A percentile compares a stretch with the other conserved stretches of the same genome.
Evolutionary conservation across 2,888 invertebrate genomes (phyloP).

Genomic region (Blomia tropicalis): DNA sequence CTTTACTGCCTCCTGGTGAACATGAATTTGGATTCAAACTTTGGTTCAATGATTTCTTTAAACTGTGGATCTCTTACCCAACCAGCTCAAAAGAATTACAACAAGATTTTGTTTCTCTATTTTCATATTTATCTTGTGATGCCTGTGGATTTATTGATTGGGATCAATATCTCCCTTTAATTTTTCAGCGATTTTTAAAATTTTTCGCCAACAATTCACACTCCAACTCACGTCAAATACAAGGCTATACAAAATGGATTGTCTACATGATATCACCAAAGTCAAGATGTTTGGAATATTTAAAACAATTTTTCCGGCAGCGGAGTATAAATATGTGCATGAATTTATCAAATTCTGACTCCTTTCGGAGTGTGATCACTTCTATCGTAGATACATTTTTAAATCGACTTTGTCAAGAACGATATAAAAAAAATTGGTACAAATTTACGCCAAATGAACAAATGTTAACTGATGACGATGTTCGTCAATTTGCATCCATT

Average conservation of each 20-base stretch:
- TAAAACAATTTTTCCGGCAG: not conserved
- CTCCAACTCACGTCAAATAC: not conserved
- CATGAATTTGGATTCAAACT: slow-evolving; percentile 49
- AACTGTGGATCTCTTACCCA: slow-evolving; percentile 35
- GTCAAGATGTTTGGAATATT: not conserved
- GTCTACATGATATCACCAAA: not conserved
- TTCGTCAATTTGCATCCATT: not conserved
- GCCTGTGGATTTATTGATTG: slow-evolving; percentile 70
- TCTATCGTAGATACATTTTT: slow-evolving; percentile 42
- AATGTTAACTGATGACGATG: slow-evolving; percentile 50
- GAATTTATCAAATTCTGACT: not conserved
- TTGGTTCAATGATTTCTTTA: slow-evolving; percentile 63
- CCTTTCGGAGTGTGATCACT: slow-evolving; percentile 27
- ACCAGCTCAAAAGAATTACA: slow-evolving; percentile 44
- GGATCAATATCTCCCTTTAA: slow-evolving; percentile 59
- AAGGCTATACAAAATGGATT: not conserved
- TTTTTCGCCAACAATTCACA: not conserved
- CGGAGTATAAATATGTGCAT: not conserved
- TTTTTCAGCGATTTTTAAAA: slow-evolving; percentile 17
- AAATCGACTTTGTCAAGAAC: slow-evolving; percentile 47
- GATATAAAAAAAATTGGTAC: slow-evolving; percentile 52
- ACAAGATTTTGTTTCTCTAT: slow-evolving; percentile 39
- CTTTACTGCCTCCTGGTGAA: slow-evolving; percentile 47
- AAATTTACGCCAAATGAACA: slow-evolving; percentile 49
- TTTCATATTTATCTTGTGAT: slow-evolving; percentile 52